A percentile compares a stretch with the other conserved stretches of the same genome.
Evolutionary conservation across 2,113 vertebrate species (phyloP).

Genomic region (Haemorhous mexicanus): DNA sequence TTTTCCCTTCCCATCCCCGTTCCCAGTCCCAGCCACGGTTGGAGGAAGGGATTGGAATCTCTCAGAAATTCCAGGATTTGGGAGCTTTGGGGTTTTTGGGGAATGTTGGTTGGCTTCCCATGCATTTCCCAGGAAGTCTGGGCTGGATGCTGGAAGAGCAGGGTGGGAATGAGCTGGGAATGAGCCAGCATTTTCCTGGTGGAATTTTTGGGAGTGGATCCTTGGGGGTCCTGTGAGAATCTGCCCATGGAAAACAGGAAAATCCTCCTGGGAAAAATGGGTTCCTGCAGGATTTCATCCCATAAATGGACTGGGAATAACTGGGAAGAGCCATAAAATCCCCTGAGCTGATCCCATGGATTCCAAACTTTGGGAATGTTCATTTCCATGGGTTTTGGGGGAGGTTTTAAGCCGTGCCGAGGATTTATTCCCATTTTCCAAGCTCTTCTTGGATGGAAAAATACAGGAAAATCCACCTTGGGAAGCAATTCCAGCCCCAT

Average conservation of each 20-base stretch:
- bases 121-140: background rate
- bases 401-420: rapidly evolving
- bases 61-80: background rate
- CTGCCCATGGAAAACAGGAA: background rate
- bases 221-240: background rate
- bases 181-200: background rate
- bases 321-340: background rate
- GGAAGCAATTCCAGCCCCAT: rapidly evolving
- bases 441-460: background rate
- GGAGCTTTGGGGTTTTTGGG: background rate
- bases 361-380: background rate
- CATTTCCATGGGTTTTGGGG: background rate
- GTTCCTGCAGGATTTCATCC: background rate
- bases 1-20: background rate
- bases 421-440: background rate
- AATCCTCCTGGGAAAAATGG: background rate
- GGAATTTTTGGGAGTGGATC: background rate
- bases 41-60: background rate
- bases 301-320: background rate
- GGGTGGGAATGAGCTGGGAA: background rate
- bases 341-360: background rate
- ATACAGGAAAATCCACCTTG: background rate
- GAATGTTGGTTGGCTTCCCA: background rate
- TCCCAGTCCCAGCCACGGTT: rapidly evolving
- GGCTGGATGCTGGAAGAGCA: background rate